Evolutionary conservation across 2,888 invertebrate genomes (phyloP).

Genomic region (Adelognathus sp.): DNA sequence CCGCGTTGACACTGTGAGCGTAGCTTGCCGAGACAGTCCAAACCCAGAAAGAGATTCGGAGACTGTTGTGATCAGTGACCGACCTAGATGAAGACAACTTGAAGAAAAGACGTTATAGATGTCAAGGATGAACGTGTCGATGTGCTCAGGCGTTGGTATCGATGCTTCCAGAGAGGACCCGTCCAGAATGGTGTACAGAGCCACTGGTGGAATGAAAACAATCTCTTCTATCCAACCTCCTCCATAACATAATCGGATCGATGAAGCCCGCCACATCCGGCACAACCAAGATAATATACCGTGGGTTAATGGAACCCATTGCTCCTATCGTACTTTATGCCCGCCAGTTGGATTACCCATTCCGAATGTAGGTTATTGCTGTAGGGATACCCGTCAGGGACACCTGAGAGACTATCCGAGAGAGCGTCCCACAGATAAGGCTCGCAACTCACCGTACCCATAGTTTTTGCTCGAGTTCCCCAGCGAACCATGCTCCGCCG

Average conservation of each 20-base stretch:
- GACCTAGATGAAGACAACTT: too few relatives aligned
- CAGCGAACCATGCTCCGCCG: not conserved
- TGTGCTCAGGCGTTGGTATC: too few relatives aligned
- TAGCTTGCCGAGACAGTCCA: too few relatives aligned
- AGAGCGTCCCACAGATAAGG: slow-evolving; percentile 45
- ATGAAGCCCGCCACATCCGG: not conserved
- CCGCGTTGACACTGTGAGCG: too few relatives aligned
- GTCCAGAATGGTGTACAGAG: not conserved
- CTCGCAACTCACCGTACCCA: slow-evolving; percentile 44
- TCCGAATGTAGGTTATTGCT: slow-evolving; percentile 24
- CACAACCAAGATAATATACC: not conserved
- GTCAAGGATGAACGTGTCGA: too few relatives aligned
- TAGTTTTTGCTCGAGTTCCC: slow-evolving; percentile 4
- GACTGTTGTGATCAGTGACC: too few relatives aligned
- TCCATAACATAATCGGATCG: not conserved
- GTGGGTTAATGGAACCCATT: slow-evolving; percentile 46
- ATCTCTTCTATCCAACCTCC: not conserved
- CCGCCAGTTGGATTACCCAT: slow-evolving; percentile 13
- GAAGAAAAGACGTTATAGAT: too few relatives aligned
- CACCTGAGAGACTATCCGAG: slow-evolving; percentile 46
- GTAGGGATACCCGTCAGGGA: slow-evolving; percentile 37
- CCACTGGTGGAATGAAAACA: not conserved
- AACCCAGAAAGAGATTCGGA: too few relatives aligned
- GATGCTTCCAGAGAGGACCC: not conserved
- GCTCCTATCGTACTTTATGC: slow-evolving; percentile 34